A percentile compares a stretch with the other conserved stretches of the same genome.
Conservation (phyloP, 2,797 vertebrate genomes). For the Pitangus sulphuratus region DNA sequence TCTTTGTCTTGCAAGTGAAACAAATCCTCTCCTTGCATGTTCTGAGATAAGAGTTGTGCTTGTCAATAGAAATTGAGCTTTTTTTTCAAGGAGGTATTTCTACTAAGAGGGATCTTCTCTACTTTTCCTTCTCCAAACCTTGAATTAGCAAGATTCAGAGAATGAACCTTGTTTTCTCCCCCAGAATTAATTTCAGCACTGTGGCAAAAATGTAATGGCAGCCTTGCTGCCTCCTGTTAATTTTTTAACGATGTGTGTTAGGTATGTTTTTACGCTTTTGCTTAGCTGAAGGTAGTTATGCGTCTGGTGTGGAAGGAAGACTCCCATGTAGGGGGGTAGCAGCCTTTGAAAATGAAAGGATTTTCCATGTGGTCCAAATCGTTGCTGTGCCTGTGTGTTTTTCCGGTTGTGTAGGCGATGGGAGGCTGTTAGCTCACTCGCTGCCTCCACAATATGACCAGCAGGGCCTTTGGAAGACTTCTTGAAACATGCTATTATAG, state of each 20-base stretch:
- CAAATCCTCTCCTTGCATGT: background rate
- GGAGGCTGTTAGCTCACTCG: slow-evolving; percentile 62
- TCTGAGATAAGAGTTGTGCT: background rate
- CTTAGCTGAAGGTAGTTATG: background rate
- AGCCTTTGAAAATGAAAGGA: background rate
- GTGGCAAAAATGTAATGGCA: background rate
- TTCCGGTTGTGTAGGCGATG: background rate
- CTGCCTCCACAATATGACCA: slow-evolving; percentile 64
- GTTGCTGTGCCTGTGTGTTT: background rate
- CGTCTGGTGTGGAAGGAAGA: background rate
- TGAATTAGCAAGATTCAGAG: background rate
- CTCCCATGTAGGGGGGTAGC: background rate
- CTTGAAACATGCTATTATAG: slow-evolving; percentile 36
- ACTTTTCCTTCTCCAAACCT: background rate
- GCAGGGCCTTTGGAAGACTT: slow-evolving; percentile 51
- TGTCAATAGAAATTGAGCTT: background rate
- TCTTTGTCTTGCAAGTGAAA: background rate
- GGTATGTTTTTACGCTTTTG: background rate
- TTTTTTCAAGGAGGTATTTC: background rate
- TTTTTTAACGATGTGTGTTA: background rate
- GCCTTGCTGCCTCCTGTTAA: background rate
- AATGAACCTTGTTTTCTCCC: background rate
- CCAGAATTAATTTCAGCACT: background rate
- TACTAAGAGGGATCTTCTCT: background rate
- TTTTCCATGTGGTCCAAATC: background rate